These are phyloP conservation scores for Heliconius erato DNA, from an alignment of 2,888 invertebrate genomes.

Conservation along the genomic window DNA sequence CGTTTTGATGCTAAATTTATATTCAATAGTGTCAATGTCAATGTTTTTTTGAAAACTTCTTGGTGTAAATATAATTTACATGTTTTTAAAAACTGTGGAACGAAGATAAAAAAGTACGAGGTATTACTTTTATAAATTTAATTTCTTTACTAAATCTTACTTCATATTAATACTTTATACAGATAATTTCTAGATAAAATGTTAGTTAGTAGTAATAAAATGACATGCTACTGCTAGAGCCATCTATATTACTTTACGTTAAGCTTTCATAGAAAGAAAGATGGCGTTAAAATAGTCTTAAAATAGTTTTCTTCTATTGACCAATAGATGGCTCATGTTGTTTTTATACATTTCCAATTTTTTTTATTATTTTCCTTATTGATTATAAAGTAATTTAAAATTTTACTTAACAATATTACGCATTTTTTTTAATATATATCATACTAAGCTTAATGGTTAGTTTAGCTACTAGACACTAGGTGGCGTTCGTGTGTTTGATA, in stretches of 20 bases:
- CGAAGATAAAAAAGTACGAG: no score
- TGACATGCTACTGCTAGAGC: background rate
- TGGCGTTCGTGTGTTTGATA: background rate
- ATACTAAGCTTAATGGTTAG: background rate
- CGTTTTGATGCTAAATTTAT: no score
- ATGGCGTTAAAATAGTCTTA: background rate
- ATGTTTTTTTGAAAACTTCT: no score
- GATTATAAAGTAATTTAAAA: background rate
- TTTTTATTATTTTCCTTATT: background rate
- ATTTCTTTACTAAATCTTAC: no score
- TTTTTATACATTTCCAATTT: no score
- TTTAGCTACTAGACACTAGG: background rate
- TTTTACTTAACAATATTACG: background rate
- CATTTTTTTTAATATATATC: background rate
- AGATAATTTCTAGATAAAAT: no score
- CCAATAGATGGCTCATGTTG: slow-evolving; percentile 7
- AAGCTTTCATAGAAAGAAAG: background rate
- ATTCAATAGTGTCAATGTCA: no score
- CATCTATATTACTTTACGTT: background rate
- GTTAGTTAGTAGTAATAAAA: background rate
- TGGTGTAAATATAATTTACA: no score
- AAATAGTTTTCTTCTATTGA: background rate
- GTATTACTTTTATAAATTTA: no score
- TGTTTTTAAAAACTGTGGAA: no score
- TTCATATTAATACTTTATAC: no score